phyloP scores from a whole-genome alignment of 2,113 vertebrate genomes.

The Todiramphus saurophagus region DNA sequence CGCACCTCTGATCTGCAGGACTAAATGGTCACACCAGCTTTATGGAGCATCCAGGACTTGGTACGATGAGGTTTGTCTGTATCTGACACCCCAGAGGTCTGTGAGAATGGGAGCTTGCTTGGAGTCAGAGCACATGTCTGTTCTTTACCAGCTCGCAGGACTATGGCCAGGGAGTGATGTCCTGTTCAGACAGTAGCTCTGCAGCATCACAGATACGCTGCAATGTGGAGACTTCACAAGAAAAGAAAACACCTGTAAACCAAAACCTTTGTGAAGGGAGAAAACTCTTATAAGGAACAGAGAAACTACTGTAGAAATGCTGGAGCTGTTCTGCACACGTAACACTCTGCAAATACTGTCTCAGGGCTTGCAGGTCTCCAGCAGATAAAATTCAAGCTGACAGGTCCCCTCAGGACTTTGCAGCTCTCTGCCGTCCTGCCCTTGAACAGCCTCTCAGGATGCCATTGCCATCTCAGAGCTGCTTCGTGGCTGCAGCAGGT shows the following conservation, averaged over 20 bases:
- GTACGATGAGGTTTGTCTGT: not conserved
- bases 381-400: not conserved
- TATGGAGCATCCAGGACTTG: not conserved
- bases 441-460: not conserved
- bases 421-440: not conserved
- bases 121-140: not conserved
- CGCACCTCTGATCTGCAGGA: not conserved
- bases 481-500: not conserved
- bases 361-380: not conserved
- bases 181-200: not conserved
- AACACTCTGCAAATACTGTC: not conserved
- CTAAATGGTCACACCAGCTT: not conserved
- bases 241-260: not conserved
- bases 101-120: not conserved
- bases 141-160: not conserved
- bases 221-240: rapidly evolving
- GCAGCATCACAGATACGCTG: not conserved
- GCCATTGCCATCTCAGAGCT: not conserved
- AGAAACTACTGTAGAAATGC: not conserved
- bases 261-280: not conserved
- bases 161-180: not conserved
- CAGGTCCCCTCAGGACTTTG: not conserved
- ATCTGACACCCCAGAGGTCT: not conserved
- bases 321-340: not conserved
- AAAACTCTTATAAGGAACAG: not conserved